Percentiles rank a stretch among this genome's conserved stretches.
phyloP scores from a whole-genome alignment of 2,888 invertebrate genomes.

The Brachycybe producta region DNA sequence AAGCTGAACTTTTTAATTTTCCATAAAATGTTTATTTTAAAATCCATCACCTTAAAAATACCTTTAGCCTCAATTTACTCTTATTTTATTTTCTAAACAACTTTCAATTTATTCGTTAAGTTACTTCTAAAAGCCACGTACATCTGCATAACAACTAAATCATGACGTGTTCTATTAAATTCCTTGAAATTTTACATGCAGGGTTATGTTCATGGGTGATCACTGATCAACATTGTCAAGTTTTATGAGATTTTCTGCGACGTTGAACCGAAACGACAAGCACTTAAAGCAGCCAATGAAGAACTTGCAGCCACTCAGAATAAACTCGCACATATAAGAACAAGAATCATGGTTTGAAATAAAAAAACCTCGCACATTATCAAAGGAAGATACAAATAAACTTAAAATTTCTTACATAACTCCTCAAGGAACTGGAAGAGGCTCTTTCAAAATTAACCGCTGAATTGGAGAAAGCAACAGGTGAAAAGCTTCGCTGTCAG shows the following conservation, averaged over 20 bases:
- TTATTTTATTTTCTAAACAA: neutral
- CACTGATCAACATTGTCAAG: conserved; percentile 77
- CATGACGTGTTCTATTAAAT: neutral
- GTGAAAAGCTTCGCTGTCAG: conserved; percentile 74
- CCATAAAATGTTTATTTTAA: too few relatives aligned
- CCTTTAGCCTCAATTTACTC: neutral
- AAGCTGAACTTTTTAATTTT: too few relatives aligned
- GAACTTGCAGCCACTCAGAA: conserved; percentile 82
- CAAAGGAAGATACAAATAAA: neutral
- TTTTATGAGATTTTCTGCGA: conserved; percentile 94
- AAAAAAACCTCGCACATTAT: neutral
- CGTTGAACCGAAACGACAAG: conserved; percentile 88
- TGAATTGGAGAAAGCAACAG: conserved; percentile 82
- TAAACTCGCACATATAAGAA: conserved; percentile 68
- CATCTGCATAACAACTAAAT: neutral
- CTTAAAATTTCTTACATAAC: conserved; percentile 18
- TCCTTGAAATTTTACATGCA: conserved; percentile 20
- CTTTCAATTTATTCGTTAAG: neutral
- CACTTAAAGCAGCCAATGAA: conserved; percentile 80
- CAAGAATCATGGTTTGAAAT: conserved; percentile 76
- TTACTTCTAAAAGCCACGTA: neutral
- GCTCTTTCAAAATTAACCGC: conserved; percentile 74
- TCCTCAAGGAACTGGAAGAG: conserved; percentile 64
- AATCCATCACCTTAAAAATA: too few relatives aligned
- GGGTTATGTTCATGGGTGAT: conserved; percentile 91